phyloP scores from a whole-genome alignment of 2,888 invertebrate genomes.

The Torymus aiolomorphi region DNA sequence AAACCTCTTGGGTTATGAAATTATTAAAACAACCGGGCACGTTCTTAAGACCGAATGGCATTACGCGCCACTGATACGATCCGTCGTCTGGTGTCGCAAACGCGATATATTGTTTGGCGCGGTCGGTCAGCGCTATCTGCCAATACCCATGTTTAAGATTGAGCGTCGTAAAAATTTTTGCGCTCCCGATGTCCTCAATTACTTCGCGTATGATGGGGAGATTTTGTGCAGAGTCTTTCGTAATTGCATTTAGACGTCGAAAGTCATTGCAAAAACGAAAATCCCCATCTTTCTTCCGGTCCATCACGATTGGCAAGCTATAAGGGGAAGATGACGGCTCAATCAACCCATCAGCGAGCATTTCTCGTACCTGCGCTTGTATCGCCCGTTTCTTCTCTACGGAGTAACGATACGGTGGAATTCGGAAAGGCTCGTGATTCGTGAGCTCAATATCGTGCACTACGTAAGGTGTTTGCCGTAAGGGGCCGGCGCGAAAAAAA shows the following conservation, averaged over 20 bases:
- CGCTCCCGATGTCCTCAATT: constrained; percentile 54
- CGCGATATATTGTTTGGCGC: not conserved
- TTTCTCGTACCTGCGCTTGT: constrained; percentile 54
- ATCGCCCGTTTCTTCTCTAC: too few relatives aligned
- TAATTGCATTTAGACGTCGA: constrained; percentile 27
- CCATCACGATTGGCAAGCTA: constrained; percentile 58
- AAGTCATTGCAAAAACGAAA: constrained; percentile 60
- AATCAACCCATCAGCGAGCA: constrained; percentile 57
- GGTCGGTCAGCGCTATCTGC: too few relatives aligned
- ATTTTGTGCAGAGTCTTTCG: constrained; percentile 3
- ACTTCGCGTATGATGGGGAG: constrained; percentile 34
- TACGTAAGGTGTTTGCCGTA: too few relatives aligned
- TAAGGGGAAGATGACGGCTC: constrained; percentile 56
- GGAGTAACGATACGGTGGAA: too few relatives aligned
- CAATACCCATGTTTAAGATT: constrained; percentile 64
- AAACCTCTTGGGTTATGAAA: too few relatives aligned
- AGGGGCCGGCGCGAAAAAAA: too few relatives aligned
- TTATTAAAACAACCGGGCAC: too few relatives aligned
- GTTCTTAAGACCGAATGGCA: too few relatives aligned
- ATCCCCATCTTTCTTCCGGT: constrained; percentile 53
- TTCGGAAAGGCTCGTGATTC: too few relatives aligned
- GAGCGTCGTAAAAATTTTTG: constrained; percentile 63
- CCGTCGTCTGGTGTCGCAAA: not conserved
- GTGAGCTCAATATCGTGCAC: too few relatives aligned
- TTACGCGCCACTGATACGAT: not conserved